Base-by-base conservation (phyloP, 2,797 vertebrate genomes). In the Ceryle rudis region DNA sequence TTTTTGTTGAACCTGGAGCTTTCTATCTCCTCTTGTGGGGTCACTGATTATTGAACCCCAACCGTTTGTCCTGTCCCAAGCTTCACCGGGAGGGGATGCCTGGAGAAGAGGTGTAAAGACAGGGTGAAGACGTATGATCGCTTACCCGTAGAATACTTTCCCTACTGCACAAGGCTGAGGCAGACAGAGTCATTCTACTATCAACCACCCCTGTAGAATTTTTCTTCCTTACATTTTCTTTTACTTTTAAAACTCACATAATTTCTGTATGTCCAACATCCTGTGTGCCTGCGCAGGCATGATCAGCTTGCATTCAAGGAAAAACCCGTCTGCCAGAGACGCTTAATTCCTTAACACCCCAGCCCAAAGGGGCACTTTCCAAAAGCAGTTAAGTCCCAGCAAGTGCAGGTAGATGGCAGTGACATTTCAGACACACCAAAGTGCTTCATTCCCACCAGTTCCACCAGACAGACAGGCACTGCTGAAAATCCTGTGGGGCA, bases 381-480 rank as follows among this genome's bases (percentile, higher is more conserved):
- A 26, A 87, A 66, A 57, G 61, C 71, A 93, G 49, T 37, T 74
- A 82, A 90, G 12, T 37, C 11, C 41, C 29, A 70, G 13, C n/a
- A 65, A 75, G 66, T 37, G 29, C 33, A 85, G 78, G 81, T 31
- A 31, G 69, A 87, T 80, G 81, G 29, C 89, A 89, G 29, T 49
- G 84, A 89, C 37, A 28, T 87, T 94, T 96, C 46, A 80, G 85
- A 71, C 77, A 66, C 17, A 41, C 20, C 14, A 18, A 84, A 97
- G 15, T 35, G 41, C 90, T 78, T 78, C 65, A 23, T 62, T 88
- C 61, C 52, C 69, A 85, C n/a, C 11, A 9, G 46, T 31, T 88
- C 55, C 54, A 81, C 42, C 61, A 87, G 72, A 62, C 55, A 83
- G 64, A 21, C n/a, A 85, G 42, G 72, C 64, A 79, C 35, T 83